These are phyloP conservation scores for Limonius californicus DNA, from an alignment of 1,140 invertebrate species.

Conservation along the genomic window DNA sequence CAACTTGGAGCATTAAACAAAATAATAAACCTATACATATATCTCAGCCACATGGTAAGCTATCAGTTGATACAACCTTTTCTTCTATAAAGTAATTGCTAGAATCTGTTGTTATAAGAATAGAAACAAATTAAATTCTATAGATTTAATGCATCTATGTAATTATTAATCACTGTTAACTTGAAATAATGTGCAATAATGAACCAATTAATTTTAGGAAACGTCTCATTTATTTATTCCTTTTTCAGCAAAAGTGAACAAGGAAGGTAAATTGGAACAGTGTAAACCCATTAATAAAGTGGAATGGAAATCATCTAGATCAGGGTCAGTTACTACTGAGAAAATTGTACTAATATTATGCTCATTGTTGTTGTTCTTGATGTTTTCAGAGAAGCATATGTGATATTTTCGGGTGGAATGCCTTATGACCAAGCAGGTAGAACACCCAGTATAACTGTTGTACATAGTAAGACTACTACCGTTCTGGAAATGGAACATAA, in stretches of 20 bases:
- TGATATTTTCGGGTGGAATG: conserved; percentile 94
- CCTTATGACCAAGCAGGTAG: conserved; percentile 83
- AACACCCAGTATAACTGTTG: conserved; percentile 93
- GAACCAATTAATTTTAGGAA: conserved; percentile 79
- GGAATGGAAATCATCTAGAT: conserved; percentile 87
- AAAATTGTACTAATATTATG: no score
- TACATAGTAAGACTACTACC: conserved; percentile 91
- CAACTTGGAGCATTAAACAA: conserved; percentile 82
- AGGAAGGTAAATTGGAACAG: conserved; percentile 80
- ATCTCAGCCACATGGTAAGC: conserved; percentile 85
- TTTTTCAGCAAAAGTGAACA: conserved; percentile 76
- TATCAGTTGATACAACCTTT: no score
- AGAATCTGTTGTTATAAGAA: no score
- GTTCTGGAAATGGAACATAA: conserved; percentile 99
- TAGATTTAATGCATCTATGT: no score
- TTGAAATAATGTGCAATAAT: conserved; percentile 41
- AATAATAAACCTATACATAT: conserved; percentile 73
- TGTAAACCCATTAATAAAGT: conserved; percentile 93
- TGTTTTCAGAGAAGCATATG: conserved; percentile 76
- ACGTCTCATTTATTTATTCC: no score
- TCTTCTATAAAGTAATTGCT: no score
- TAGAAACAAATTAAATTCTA: no score
- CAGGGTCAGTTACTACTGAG: no score
- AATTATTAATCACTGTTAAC: no score
- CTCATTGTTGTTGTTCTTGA: conserved; percentile 11